Percentiles rank a stretch among this genome's conserved stretches.
phyloP scores from a whole-genome alignment of 2,888 invertebrate genomes.

The Xestia ashworthii region DNA sequence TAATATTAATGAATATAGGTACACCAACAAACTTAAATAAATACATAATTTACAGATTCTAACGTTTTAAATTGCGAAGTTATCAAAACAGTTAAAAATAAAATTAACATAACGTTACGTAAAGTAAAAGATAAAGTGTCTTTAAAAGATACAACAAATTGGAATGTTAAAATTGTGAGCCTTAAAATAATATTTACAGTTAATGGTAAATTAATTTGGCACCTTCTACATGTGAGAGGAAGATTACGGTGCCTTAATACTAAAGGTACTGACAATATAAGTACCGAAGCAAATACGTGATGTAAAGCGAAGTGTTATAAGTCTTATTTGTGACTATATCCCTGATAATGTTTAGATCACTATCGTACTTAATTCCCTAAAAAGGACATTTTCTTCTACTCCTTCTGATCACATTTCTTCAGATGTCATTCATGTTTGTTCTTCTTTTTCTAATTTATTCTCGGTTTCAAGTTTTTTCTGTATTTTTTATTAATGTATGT shows the following conservation, averaged over 20 bases:
- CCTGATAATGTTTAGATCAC: slow-evolving; percentile 58
- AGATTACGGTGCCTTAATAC: slow-evolving; percentile 67
- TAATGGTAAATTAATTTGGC: slow-evolving; percentile 68
- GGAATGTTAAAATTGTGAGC: slow-evolving; percentile 68
- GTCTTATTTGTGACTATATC: slow-evolving; percentile 70
- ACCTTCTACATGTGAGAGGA: slow-evolving; percentile 65
- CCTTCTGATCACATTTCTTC: slow-evolving; percentile 10
- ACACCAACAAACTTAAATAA: slow-evolving; percentile 52
- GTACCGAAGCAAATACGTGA: slow-evolving; percentile 66
- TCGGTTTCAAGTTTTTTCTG: slow-evolving; percentile 2
- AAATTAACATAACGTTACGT: slow-evolving; percentile 15
- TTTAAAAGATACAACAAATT: slow-evolving; percentile 54
- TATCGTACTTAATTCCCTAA: slow-evolving; percentile 47
- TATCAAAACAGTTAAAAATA: slow-evolving; percentile 14
- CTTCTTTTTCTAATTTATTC: slow-evolving; percentile 22
- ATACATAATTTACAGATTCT: slow-evolving; percentile 48
- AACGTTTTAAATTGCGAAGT: slow-evolving; percentile 21
- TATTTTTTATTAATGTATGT: neutral
- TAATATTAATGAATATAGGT: slow-evolving; percentile 52
- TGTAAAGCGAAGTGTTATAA: slow-evolving; percentile 66
- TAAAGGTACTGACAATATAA: slow-evolving; percentile 61
- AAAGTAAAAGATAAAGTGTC: slow-evolving; percentile 33
- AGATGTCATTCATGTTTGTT: neutral
- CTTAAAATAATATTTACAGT: slow-evolving; percentile 72
- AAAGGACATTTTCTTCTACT: slow-evolving; percentile 17